Evolutionary conservation across 2,113 vertebrate genomes (phyloP), one percentile per base, ranked within the genome.

Genomic region (Apus apus): DNA sequence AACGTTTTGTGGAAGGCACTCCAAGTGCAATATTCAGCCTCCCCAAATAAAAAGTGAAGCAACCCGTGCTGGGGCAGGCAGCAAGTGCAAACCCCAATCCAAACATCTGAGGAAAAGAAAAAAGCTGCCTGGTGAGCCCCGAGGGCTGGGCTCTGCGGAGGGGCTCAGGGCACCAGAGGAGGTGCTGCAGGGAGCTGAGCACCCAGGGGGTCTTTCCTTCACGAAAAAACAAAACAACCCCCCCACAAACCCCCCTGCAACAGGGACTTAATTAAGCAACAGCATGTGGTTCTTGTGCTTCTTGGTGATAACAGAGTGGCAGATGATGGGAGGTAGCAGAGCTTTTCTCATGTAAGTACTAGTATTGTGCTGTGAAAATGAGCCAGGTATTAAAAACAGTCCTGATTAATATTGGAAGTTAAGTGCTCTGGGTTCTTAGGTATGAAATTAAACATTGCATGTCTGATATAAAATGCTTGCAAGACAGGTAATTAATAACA

Each of bases 401-500:
- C 32, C 48, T 0, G 1, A 61, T 92, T 73, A 82, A 90, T 89
- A 50, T 3, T 68, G 83, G 78, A 72, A 71, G 71, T 66, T 65
- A 78, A 78, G 51, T 54, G 73, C 71, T 88, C 79, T 53, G 79
- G 68, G 67, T 95, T 94, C 90, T 93, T 95, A 21, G 29, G 86
- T 85, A 78, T 73, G 81, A 95, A 96, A 95, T 93, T 87, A 91
- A 96, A 87, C 75, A 75, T 67, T 58, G 82, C 5, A 20, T 1
- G 4, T 74, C 73, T 93, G 76, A 91, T 85, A 76, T 77, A 93
- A 95, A 96, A 84, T 48, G 61, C 92, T 94, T 88, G 83, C 91
- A 92, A 85, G 94, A 89, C 88, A 93, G 85, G 95, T 96, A 96
- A 90, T 97, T 95, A 94, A 95, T 96, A 93, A 89, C 66, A 74